These are phyloP conservation scores for Dryocosmus kuriphilus DNA, from an alignment of 2,888 invertebrate species.

Conservation along the genomic window DNA sequence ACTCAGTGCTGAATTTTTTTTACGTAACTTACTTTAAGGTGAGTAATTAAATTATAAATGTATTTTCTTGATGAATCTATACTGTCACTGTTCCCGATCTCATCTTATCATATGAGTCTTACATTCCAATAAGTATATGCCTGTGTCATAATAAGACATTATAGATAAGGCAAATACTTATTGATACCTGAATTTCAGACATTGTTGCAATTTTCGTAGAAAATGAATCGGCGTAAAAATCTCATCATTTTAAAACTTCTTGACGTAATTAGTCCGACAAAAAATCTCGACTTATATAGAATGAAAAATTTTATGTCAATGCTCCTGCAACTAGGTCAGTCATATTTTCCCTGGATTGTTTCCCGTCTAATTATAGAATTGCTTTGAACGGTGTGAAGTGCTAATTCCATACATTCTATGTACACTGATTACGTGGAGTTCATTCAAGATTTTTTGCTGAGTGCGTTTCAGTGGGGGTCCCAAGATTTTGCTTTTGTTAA, in stretches of 20 bases:
- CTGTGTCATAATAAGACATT: constrained; percentile 17
- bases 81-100: neutral
- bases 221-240: neutral
- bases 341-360: neutral
- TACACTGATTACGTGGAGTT: constrained; percentile 47
- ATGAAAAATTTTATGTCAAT: neutral
- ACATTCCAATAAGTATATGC: constrained; percentile 13
- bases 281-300: too few species aligned
- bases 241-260: neutral
- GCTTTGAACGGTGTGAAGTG: neutral
- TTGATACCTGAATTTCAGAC: neutral
- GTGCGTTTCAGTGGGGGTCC: neutral
- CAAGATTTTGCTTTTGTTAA: constrained; percentile 18
- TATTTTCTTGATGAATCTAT: neutral
- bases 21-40: neutral
- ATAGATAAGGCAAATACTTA: constrained; percentile 14
- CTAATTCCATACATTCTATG: neutral
- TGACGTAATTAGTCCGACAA: too few species aligned
- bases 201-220: constrained; percentile 5
- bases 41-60: neutral
- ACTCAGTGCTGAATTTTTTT: too few species aligned
- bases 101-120: constrained; percentile 4
- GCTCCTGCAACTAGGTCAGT: neutral
- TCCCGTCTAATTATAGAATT: neutral
- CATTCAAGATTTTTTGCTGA: constrained; percentile 65